A percentile compares a stretch with the other conserved stretches of the same genome.
phyloP scores from a whole-genome alignment of 2,888 invertebrate species.

The Meteorus cinctellus region DNA sequence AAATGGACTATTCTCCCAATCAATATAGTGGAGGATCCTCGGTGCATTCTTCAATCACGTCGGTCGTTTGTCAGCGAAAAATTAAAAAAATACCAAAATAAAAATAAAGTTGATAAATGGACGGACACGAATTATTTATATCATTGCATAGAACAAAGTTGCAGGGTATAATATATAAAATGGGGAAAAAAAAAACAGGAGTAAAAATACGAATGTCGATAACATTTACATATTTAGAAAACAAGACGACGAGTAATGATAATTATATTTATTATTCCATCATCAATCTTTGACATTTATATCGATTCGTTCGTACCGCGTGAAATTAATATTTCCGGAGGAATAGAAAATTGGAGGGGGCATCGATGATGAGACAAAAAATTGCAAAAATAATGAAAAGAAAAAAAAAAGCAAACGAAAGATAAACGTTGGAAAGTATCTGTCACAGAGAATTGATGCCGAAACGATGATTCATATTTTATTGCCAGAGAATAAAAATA shows the following conservation, averaged over 20 bases:
- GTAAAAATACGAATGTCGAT: conserved; percentile 20
- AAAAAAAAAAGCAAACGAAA: conserved; percentile 35
- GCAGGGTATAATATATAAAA: conserved; percentile 26
- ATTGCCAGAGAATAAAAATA: conserved; percentile 24
- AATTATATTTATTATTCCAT: conserved; percentile 22
- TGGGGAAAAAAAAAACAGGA: neutral
- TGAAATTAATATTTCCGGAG: conserved; percentile 46
- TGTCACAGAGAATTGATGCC: conserved; percentile 25
- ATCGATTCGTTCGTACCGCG: conserved; percentile 48
- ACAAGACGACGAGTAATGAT: conserved; percentile 28
- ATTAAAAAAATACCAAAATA: neutral
- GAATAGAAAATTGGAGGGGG: conserved; percentile 1
- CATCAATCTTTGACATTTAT: conserved; percentile 30
- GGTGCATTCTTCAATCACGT: conserved; percentile 15
- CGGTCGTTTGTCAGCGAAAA: conserved; percentile 26
- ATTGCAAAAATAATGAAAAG: conserved; percentile 26
- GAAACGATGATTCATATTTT: conserved; percentile 13
- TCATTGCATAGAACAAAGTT: conserved; percentile 35
- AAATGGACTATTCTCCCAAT: conserved; percentile 21
- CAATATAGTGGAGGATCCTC: conserved; percentile 27
- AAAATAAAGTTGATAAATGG: conserved; percentile 11
- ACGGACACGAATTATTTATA: conserved; percentile 40
- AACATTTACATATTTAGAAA: conserved; percentile 7
- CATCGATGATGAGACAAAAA: conserved; percentile 22
- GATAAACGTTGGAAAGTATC: conserved; percentile 42